Conservation (phyloP, 2,797 vertebrate genomes). For the Glyptemys insculpta region DNA sequence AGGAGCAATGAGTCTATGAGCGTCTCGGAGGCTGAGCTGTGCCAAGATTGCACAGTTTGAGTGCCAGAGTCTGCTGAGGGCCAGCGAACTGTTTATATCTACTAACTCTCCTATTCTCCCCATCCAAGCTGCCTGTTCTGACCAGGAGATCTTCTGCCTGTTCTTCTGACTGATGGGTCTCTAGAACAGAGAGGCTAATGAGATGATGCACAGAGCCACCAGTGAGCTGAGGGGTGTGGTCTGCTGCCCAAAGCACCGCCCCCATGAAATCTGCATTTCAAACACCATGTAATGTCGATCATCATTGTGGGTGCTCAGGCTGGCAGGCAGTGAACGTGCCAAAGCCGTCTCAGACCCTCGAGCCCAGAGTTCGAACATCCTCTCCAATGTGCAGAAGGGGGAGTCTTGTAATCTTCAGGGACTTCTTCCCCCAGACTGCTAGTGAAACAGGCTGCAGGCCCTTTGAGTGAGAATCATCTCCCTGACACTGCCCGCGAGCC, state of each 20-base stretch:
- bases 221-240: not conserved
- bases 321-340: not conserved
- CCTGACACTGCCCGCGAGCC: too few species aligned
- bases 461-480: too few species aligned
- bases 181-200: not conserved
- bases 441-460: too few species aligned
- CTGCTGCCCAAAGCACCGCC: not conserved
- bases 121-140: not conserved
- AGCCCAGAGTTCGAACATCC: not conserved
- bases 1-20: not conserved
- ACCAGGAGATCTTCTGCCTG: not conserved
- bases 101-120: not conserved
- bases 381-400: too few species aligned
- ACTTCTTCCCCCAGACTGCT: too few species aligned
- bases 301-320: not conserved
- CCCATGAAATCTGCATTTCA: not conserved
- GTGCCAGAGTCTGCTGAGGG: not conserved
- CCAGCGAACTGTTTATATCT: not conserved
- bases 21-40: not conserved
- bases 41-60: not conserved
- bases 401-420: too few species aligned
- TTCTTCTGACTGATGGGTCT: not conserved
- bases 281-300: rapidly evolving
- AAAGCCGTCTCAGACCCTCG: not conserved
- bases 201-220: not conserved